A percentile compares a stretch with the other conserved stretches of the same genome.
Conservation (phyloP, 2,888 invertebrate genomes). For the Spisula solida region DNA sequence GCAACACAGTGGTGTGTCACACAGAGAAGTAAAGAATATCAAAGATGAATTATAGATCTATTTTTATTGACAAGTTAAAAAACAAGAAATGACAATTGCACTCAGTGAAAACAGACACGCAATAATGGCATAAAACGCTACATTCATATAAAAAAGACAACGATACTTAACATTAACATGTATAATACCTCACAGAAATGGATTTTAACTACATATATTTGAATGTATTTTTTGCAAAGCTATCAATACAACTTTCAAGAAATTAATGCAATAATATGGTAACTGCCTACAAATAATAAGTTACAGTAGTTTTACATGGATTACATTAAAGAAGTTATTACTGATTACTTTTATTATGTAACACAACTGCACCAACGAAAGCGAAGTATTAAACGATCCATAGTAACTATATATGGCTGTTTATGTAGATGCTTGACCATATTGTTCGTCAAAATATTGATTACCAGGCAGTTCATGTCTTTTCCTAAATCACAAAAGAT, state of each 20-base stretch:
- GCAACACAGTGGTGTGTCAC: too few relatives aligned
- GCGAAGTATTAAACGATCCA: too few relatives aligned
- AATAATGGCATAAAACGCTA: conserved; percentile 1
- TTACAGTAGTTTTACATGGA: neutral
- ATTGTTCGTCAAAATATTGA: too few relatives aligned
- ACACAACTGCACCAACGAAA: too few relatives aligned
- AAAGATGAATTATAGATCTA: conserved; percentile 16
- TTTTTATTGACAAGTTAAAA: conserved; percentile 49
- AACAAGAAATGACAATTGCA: conserved; percentile 45
- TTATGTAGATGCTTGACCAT: too few relatives aligned
- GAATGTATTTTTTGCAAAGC: neutral
- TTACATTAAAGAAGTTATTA: neutral
- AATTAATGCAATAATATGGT: neutral
- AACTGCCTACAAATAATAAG: neutral
- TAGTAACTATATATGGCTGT: too few relatives aligned
- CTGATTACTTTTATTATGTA: neutral
- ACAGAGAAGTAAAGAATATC: neutral
- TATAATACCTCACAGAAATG: neutral
- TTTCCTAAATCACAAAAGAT: too few relatives aligned
- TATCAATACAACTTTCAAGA: too few relatives aligned
- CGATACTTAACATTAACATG: neutral
- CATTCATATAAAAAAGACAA: conserved; percentile 27
- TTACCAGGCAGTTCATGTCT: too few relatives aligned
- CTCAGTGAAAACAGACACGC: conserved; percentile 26
- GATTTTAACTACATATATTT: too few relatives aligned